A percentile compares a stretch with the other conserved stretches of the same genome.
phyloP scores from a whole-genome alignment of 1,140 invertebrate genomes.

The Drosophila rhopaloa region DNA sequence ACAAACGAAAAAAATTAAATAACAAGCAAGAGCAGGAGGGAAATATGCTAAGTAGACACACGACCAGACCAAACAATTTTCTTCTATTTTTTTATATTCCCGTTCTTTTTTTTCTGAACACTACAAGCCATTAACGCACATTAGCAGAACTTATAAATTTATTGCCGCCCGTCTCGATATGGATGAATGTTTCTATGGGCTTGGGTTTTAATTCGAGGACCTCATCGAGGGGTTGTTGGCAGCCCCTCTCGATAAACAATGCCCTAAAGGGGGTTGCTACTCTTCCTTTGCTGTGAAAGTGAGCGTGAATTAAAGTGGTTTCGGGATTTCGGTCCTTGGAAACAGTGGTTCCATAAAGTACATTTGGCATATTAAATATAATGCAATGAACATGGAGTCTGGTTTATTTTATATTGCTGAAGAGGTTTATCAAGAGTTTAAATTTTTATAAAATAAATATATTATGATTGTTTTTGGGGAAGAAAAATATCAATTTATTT shows the following conservation, averaged over 20 bases:
- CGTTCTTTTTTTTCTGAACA: constrained; percentile 34
- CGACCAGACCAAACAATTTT: constrained; percentile 39
- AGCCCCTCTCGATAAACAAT: constrained; percentile 33
- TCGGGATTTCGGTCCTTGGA: background rate
- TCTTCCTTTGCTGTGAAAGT: constrained; percentile 52
- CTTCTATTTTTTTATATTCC: constrained; percentile 10
- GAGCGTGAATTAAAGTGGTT: constrained; percentile 58
- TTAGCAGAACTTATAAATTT: constrained; percentile 80
- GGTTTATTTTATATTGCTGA: no score
- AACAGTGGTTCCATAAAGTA: constrained; percentile 9
- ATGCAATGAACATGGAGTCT: background rate
- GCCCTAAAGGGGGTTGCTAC: constrained; percentile 33
- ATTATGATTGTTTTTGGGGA: no score
- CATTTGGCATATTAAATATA: background rate
- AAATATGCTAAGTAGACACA: constrained; percentile 62
- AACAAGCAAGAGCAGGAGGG: constrained; percentile 43
- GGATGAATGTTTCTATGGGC: constrained; percentile 33
- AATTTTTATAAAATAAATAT: no score
- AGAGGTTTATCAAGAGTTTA: no score
- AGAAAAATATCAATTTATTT: no score
- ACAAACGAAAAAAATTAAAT: constrained; percentile 79
- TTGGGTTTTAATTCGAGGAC: constrained; percentile 22
- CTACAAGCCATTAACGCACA: constrained; percentile 81
- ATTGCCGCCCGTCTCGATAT: constrained; percentile 60
- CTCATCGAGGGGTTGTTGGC: constrained; percentile 8